Evolutionary conservation across 1,140 invertebrate genomes (phyloP).

Genomic region (Cydia pomonella): DNA sequence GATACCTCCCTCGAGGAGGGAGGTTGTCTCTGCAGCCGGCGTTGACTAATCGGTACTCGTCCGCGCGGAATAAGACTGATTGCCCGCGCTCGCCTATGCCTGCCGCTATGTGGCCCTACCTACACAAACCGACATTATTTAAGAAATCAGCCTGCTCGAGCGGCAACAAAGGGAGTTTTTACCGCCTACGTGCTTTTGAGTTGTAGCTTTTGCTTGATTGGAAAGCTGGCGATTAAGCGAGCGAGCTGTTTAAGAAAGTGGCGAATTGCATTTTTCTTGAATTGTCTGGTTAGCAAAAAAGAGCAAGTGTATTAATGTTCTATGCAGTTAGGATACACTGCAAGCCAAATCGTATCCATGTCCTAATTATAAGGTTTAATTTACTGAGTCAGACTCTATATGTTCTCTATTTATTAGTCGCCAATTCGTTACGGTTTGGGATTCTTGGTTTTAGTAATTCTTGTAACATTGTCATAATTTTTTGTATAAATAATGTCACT

Average conservation of each 20-base stretch:
- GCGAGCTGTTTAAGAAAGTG: constrained; percentile 1
- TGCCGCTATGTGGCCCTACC: constrained; percentile 58
- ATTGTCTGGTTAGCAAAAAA: too few relatives aligned
- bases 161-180: constrained; percentile 73
- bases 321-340: background rate
- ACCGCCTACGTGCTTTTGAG: constrained; percentile 60
- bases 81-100: constrained; percentile 68
- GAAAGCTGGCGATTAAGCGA: constrained; percentile 4
- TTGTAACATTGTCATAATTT: too few relatives aligned
- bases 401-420: too few relatives aligned
- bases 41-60: constrained; percentile 78
- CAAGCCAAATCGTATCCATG: background rate
- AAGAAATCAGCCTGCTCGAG: constrained; percentile 74
- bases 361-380: too few relatives aligned
- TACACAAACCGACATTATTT: constrained; percentile 78
- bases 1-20: constrained; percentile 65
- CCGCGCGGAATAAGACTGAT: constrained; percentile 79
- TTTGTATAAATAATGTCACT: too few relatives aligned
- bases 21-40: constrained; percentile 73
- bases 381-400: too few relatives aligned
- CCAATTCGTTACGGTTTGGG: too few relatives aligned
- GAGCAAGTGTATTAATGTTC: background rate
- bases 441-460: too few relatives aligned
- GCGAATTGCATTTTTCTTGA: background rate
- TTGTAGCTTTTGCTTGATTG: constrained; percentile 30